Evolutionary conservation across 1,140 invertebrate species (phyloP), one percentile per base, ranked within the genome.

Genomic region (Drosophila arizonae): DNA sequence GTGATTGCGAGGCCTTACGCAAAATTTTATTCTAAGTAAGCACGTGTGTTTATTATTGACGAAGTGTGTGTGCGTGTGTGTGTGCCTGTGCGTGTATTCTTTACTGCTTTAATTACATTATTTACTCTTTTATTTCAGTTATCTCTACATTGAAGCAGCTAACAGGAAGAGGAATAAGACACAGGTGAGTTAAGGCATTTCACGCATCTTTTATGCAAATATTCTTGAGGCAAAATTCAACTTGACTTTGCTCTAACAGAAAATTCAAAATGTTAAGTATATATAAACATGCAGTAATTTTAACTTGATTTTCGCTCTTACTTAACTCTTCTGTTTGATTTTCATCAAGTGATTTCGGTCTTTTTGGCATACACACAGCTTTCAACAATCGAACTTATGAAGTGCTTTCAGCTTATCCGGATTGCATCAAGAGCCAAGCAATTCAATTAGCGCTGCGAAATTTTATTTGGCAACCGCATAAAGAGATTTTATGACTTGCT

Each of bases 401-500:
- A 67, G n/a, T 58, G 41, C 33, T 41, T 4, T 26, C 30, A 45
- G 24, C 52, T 60, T 51, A 36, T 21, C 15, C 21, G 10, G 28
- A 15, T 28, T 33, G 28, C 21, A 45, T n/a, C 33, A 52, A 57
- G 11, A 75, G 39, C 39, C 46, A 67, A 76, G 67, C 72, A 84
- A 84, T 84, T 84, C 76, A 84, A 79, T 84, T 84, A 82, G 71
- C 65, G 45, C 52, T 52, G 51, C 65, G 63, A 75, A 9, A 84
- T 79, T 77, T 76, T 72, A 70, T 63, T 66, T 72, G 36, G 57
- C 57, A 66, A 63, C 65, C 63, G 68, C 58, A 77, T 82, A 79
- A 85, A 80, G 75, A 46, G 60, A 58, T 75, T 86, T 85, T 75
- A 86, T 78, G 54, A 45, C 82, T 81, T 67, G 67, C 60, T 85